phyloP scores from a whole-genome alignment of 2,797 vertebrate genomes.

The Gephyroberyx darwinii region DNA sequence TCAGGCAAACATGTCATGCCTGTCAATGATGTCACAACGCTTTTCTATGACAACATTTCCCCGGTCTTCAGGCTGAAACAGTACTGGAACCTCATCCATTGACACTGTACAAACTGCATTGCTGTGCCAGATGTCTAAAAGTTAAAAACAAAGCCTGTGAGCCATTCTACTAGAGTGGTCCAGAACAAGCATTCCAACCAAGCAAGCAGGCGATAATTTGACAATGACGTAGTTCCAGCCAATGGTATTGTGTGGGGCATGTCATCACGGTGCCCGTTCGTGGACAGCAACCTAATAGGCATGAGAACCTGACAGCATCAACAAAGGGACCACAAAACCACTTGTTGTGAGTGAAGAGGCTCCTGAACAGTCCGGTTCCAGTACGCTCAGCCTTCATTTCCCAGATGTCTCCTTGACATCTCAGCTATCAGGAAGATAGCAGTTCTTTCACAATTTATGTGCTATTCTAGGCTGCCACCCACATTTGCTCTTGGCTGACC shows the following conservation, averaged over 20 bases:
- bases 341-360: constrained; percentile 41
- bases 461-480: constrained; percentile 45
- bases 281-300: constrained; percentile 66
- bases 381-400: constrained; percentile 24
- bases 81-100: neutral
- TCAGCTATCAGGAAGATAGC: constrained; percentile 50
- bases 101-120: neutral
- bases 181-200: constrained; percentile 2
- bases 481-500: neutral
- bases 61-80: neutral
- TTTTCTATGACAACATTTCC: no score
- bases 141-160: constrained; percentile 1
- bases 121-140: neutral
- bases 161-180: neutral
- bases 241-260: constrained; percentile 19
- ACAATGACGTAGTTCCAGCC: constrained; percentile 33
- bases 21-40: constrained; percentile 4
- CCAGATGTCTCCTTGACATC: constrained; percentile 24
- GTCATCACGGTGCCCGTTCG: constrained; percentile 39
- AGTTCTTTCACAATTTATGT: constrained; percentile 15
- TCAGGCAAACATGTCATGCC: neutral
- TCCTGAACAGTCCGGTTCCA: constrained; percentile 59
- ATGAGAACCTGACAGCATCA: constrained; percentile 65
- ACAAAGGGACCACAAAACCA: constrained; percentile 67
- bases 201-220: constrained; percentile 29